Evolutionary conservation across 2,888 invertebrate species (phyloP).

Genomic region (Heliconius charithonia): DNA sequence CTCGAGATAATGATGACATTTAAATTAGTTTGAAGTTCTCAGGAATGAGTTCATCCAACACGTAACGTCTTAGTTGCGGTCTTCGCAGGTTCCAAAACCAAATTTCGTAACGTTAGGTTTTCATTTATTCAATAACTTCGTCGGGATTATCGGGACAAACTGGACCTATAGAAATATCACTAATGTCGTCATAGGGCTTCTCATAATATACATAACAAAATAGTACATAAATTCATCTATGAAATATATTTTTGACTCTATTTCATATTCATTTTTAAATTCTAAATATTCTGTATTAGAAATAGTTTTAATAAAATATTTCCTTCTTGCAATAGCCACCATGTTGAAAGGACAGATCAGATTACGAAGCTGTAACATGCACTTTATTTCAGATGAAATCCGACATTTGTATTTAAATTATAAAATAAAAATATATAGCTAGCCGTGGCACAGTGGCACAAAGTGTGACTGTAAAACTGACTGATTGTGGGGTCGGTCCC

Average conservation of each 20-base stretch:
- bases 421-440: neutral
- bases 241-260: no score
- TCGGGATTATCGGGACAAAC: no score
- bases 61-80: no score
- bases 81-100: no score
- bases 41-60: no score
- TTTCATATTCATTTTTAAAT: neutral
- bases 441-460: no score
- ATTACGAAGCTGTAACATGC: neutral
- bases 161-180: no score
- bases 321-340: neutral
- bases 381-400: neutral
- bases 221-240: neutral
- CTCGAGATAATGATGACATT: neutral
- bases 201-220: neutral
- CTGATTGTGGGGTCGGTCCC: no score
- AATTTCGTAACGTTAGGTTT: no score
- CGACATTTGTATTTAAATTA: neutral
- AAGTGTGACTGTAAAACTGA: no score
- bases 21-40: neutral
- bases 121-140: no score
- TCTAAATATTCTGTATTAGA: neutral
- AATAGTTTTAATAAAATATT: constrained; percentile 8
- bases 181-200: neutral
- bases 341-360: constrained; percentile 7